phyloP scores from a whole-genome alignment of 2,888 invertebrate species.

The Rotaria macrura region DNA sequence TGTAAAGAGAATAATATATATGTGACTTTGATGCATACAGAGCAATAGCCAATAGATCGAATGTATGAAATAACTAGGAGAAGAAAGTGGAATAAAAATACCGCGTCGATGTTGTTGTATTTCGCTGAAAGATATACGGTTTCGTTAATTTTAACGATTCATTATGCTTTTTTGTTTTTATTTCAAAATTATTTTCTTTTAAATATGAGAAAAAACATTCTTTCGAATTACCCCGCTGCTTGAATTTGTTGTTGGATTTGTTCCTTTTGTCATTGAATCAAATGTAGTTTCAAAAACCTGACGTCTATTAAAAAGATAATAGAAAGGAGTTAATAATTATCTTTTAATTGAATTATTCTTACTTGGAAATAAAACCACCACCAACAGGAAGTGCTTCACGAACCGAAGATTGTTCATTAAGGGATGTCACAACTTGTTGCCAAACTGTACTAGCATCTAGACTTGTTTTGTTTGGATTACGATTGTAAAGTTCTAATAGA shows the following conservation, averaged over 20 bases:
- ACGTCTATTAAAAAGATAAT: background rate
- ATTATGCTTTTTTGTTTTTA: background rate
- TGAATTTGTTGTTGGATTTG: background rate
- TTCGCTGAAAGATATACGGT: background rate
- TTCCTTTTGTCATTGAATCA: background rate
- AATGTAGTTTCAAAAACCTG: background rate
- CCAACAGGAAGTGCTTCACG: background rate
- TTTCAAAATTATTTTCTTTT: background rate
- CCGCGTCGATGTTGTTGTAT: background rate
- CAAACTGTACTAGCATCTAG: background rate
- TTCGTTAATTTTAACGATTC: background rate
- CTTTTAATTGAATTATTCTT: background rate
- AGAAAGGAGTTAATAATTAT: background rate
- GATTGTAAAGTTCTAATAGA: background rate
- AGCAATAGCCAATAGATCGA: background rate
- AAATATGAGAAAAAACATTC: background rate
- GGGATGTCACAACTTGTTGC: constrained; percentile 11
- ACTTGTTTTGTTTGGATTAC: background rate
- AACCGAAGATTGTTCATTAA: background rate
- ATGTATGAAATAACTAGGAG: background rate
- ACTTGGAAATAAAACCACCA: constrained; percentile 12
- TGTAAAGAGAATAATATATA: background rate
- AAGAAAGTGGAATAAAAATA: background rate
- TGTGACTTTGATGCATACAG: background rate
- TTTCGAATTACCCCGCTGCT: background rate